Base-by-base conservation (phyloP, 2,797 vertebrate species). In the Mus caroli region DNA sequence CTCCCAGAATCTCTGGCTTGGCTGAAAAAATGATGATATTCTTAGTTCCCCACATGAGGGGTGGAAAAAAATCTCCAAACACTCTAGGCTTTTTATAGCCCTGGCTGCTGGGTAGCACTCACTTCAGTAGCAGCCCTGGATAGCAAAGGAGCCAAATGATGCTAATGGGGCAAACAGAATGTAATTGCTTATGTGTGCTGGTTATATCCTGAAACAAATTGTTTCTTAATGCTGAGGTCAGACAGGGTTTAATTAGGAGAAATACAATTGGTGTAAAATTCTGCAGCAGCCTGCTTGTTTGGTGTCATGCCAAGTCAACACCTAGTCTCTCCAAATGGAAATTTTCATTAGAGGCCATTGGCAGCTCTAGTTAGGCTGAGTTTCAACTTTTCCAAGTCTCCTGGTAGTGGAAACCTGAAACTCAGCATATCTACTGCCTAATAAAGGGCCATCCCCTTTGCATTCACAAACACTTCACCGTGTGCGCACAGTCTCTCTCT, bases 201-300 rank as follows among this genome's bases (percentile, higher is more conserved):
- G 99, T 99, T 99, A 99, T 98, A 98, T 99, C 98, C 98, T 98
- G 99, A 99, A 99, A 99, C 99, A 99, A 99, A 99, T 99, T 99
- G 99, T 99, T 99, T 99, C 99, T 99, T 99, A 99, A 99, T 99
- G 99, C 99, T 98, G 97, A 99, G 99, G 99, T 99, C 99, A 99
- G 99, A 99, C 98, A 98, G 98, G 99, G 99, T 99, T 99, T 99
- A 99, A 99, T 99, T 99, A 99, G 99, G 98, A 99, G 98, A 99
- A 98, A 99, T 99, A 99, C 99, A 99, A 98, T 98, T 98, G 99
- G 98, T 99, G 98, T 98, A 98, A 98, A 98, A 98, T 98, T 98
- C 97, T 98, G 98, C 98, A 98, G 98, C 98, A 98, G 98, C 98
- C 98, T 98, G 98, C 97, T 98, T 98, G 97, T 97, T 98, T 99